Base-by-base conservation (phyloP, 2,888 invertebrate genomes). In the Nomada ruficornis region DNA sequence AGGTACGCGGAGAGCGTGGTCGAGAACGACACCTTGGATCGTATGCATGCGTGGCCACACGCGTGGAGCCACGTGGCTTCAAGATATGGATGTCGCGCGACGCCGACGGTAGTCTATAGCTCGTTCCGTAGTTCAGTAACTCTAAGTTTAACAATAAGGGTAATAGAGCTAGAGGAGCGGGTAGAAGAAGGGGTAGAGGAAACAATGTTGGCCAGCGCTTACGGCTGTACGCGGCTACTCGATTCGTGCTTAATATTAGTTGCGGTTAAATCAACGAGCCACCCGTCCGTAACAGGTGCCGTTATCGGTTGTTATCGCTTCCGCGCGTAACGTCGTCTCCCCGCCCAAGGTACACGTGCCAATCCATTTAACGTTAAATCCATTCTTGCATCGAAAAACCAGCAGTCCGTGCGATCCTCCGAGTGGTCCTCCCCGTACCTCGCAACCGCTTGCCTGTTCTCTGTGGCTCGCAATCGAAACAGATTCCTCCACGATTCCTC, bases 141-240 rank as follows among this genome's bases (percentile, higher is more conserved):
- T 92, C 92, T 93, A 92, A 92, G 91, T 92, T 93, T 93, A 93
- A 92, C 92, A 92, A 91, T 92, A 93, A 93, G 92, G 90, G 92
- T 91, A 92, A 90, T 90, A 87, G 91, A 91, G 90, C 86, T 88
- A 88, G 89, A 87, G 36, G 36, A 36, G 36, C 36, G 7, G 36
- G 36, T 36, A 36, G 36, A 36, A 5, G 36, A 89, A 86, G 86
- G 86, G 86, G 29, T 26, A 57, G 26, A 13, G 42, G 86, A 83
- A 78, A 82, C 88, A 86, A 88, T 84, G 85, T 85, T 86, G 82
- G 68, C 84, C 80, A 80, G 54, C 83, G 80, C 84, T 84, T 86
- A 81, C 64, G 63, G n/a, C 55, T 62, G 52, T 70, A 52, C 71
- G 59, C 20, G 62, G 65, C 10, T 54, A 18, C 55, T 63, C 29